Conservation (phyloP, 2,113 vertebrate genomes). For the Gadus chalcogrammus region DNA sequence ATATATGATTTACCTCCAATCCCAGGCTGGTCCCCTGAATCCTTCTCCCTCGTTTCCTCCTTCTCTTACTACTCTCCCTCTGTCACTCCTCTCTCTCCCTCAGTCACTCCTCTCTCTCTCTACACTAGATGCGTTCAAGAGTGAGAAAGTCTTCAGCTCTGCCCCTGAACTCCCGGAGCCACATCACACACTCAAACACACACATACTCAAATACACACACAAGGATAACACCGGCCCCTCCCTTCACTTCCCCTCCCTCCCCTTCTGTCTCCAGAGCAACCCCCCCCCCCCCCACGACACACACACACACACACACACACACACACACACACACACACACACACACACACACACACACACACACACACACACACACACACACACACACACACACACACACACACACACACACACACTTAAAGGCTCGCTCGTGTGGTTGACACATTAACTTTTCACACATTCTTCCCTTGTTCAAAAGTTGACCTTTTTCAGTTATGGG, state of each 20-base stretch:
- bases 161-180: constrained; percentile 53
- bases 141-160: constrained; percentile 58
- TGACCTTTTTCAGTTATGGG: not conserved
- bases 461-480: constrained; percentile 25
- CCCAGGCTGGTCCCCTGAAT: not conserved
- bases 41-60: too few relatives aligned
- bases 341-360: constrained; percentile 8
- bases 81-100: constrained; percentile 22
- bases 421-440: constrained; percentile 48
- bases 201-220: constrained; percentile 37
- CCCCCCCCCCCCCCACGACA: constrained; percentile 16
- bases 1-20: constrained; percentile 35
- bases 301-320: not conserved
- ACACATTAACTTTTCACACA: constrained; percentile 62
- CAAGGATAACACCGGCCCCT: constrained; percentile 55
- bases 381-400: constrained; percentile 13
- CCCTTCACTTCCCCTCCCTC: constrained; percentile 62
- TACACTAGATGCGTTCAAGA: constrained; percentile 42
- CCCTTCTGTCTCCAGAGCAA: constrained; percentile 56
- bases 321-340: constrained; percentile 23
- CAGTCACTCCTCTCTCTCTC: constrained; percentile 26
- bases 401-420: constrained; percentile 32
- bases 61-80: constrained; percentile 39
- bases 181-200: constrained; percentile 43
- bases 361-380: not conserved